Conservation (phyloP, 2,888 invertebrate genomes). For the Sinodicranocentrus sp. region DNA sequence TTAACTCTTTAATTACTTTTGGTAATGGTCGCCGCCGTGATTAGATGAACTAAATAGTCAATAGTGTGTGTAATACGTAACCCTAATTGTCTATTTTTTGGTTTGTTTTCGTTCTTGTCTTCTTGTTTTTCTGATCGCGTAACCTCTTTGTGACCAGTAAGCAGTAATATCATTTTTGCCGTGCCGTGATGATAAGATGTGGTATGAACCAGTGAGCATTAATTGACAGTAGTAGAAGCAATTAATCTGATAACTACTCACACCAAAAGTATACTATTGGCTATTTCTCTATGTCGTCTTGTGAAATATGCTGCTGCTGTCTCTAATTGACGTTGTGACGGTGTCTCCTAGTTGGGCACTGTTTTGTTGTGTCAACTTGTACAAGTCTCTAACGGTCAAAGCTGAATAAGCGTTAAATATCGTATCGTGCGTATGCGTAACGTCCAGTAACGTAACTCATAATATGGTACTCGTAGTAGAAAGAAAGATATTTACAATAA, state of each 20-base stretch:
- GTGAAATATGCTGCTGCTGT: conserved; percentile 44
- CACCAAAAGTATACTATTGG: conserved; percentile 12
- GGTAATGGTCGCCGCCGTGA: too few relatives aligned
- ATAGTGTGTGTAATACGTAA: not conserved
- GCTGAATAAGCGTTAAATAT: not conserved
- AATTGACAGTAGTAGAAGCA: conserved; percentile 18
- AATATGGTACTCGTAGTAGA: conserved; percentile 9
- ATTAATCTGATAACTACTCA: conserved; percentile 23
- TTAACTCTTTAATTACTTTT: too few relatives aligned
- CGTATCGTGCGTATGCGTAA: conserved; percentile 18
- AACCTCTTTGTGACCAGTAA: conserved; percentile 7
- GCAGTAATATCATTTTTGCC: not conserved
- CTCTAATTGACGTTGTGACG: not conserved
- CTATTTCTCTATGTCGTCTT: conserved; percentile 23
- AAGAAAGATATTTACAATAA: conserved; percentile 5
- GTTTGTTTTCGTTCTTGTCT: not conserved
- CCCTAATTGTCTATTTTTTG: not conserved
- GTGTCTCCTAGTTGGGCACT: too few relatives aligned
- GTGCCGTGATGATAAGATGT: not conserved
- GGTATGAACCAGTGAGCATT: conserved; percentile 5
- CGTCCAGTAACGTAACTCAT: conserved; percentile 22
- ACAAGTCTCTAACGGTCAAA: too few relatives aligned
- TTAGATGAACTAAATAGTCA: too few relatives aligned
- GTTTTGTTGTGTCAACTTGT: too few relatives aligned
- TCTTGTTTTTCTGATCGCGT: not conserved